Conservation (phyloP, 2,113 vertebrate genomes). For the Gymnobelideus leadbeateri region DNA sequence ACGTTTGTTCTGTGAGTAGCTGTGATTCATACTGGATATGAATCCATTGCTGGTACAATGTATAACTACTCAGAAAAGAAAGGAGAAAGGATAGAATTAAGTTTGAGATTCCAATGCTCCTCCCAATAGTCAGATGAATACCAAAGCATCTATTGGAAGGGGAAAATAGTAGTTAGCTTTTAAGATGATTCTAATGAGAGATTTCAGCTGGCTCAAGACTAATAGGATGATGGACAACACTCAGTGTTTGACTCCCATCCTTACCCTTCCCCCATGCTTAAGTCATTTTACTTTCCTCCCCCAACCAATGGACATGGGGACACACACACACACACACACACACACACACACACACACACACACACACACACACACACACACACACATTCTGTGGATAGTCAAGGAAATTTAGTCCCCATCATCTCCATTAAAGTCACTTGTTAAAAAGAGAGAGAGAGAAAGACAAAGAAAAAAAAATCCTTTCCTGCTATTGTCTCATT, state of each 20-base stretch:
- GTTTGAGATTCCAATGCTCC: background rate
- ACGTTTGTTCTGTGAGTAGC: background rate
- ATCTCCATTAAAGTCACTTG: constrained; percentile 47
- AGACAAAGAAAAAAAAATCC: background rate
- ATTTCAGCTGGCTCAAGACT: background rate
- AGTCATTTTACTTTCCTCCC: background rate
- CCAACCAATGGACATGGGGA: background rate
- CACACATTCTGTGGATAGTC: background rate
- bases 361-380: background rate
- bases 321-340: background rate
- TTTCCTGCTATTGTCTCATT: constrained; percentile 61
- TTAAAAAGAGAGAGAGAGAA: constrained; percentile 10
- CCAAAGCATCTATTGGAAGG: background rate
- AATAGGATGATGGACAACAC: background rate
- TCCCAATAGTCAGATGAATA: background rate
- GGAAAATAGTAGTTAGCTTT: background rate
- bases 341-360: background rate
- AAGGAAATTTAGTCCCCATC: constrained; percentile 11
- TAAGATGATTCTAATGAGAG: background rate
- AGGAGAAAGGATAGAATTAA: background rate
- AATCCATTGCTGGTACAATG: background rate
- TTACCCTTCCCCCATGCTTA: background rate
- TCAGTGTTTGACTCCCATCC: background rate
- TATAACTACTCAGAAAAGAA: background rate
- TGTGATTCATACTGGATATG: background rate